Evolutionary conservation across 2,113 vertebrate species (phyloP).

Genomic region (Scalopus aquaticus): DNA sequence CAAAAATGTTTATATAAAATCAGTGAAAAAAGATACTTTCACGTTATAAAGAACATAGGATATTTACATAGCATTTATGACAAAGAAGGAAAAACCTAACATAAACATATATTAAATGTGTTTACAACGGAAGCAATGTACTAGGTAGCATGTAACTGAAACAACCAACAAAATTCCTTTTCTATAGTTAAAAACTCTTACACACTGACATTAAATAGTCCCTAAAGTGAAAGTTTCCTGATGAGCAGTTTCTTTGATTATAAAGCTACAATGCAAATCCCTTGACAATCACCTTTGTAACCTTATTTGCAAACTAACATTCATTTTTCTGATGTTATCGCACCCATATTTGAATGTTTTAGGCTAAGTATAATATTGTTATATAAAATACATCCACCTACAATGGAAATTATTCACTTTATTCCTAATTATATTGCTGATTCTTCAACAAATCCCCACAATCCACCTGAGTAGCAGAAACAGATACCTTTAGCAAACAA

Average conservation of each 20-base stretch:
- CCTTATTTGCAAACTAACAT: neutral
- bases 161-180: conserved; percentile 3
- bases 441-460: conserved; percentile 26
- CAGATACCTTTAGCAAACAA: neutral
- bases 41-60: neutral
- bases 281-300: neutral
- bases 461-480: neutral
- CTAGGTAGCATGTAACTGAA: neutral
- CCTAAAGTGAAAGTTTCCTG: neutral
- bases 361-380: neutral
- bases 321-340: neutral
- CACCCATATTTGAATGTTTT: neutral
- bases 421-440: neutral
- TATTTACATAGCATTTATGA: conserved; percentile 46
- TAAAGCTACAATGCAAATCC: conserved; percentile 31
- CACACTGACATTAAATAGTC: neutral
- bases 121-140: conserved; percentile 40
- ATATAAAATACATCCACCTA: neutral
- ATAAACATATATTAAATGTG: conserved; percentile 22
- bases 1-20: conserved; percentile 36
- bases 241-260: neutral
- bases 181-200: neutral
- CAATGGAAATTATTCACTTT: conserved; percentile 12
- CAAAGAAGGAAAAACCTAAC: conserved; percentile 22
- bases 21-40: conserved; percentile 19